A percentile compares a stretch with the other conserved stretches of the same genome.
These are phyloP conservation scores for Selenia dentaria DNA, from an alignment of 2,888 invertebrate species.

Conservation along the genomic window DNA sequence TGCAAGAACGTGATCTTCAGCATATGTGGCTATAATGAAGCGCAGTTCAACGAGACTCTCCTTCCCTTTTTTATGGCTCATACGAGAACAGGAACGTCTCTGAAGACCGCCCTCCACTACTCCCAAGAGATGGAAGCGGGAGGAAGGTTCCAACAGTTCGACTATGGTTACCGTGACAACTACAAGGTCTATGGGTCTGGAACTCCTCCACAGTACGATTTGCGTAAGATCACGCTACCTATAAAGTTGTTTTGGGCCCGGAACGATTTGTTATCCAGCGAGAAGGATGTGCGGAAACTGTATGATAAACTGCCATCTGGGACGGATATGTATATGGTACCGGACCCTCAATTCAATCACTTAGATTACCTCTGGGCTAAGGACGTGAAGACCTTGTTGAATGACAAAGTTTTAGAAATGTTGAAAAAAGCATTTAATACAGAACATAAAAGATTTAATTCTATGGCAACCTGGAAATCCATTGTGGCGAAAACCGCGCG, in stretches of 20 bases:
- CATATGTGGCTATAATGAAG: slow-evolving; percentile 88
- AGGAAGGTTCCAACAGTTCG: slow-evolving; percentile 87
- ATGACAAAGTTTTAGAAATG: slow-evolving; percentile 73
- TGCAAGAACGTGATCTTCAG: slow-evolving; percentile 90
- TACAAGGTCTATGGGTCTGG: slow-evolving; percentile 79
- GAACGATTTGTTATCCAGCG: slow-evolving; percentile 89
- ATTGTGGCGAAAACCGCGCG: no score
- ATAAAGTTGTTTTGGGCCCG: slow-evolving; percentile 87
- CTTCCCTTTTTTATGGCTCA: slow-evolving; percentile 89
- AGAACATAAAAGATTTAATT: background rate
- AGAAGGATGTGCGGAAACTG: slow-evolving; percentile 84
- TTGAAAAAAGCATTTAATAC: slow-evolving; percentile 33
- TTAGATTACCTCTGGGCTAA: slow-evolving; percentile 89
- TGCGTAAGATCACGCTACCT: slow-evolving; percentile 85
- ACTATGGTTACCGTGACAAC: slow-evolving; percentile 87
- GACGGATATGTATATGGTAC: slow-evolving; percentile 82
- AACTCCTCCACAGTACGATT: slow-evolving; percentile 86
- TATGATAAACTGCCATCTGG: slow-evolving; percentile 70
- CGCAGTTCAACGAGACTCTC: slow-evolving; percentile 87
- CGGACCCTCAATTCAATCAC: slow-evolving; percentile 87
- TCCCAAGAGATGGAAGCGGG: slow-evolving; percentile 83
- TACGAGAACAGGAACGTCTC: slow-evolving; percentile 90
- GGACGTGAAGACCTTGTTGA: slow-evolving; percentile 84
- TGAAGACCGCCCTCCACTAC: slow-evolving; percentile 89
- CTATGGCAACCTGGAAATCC: no score